phyloP scores from a whole-genome alignment of 1,140 invertebrate genomes.

The Oryzaephilus surinamensis region DNA sequence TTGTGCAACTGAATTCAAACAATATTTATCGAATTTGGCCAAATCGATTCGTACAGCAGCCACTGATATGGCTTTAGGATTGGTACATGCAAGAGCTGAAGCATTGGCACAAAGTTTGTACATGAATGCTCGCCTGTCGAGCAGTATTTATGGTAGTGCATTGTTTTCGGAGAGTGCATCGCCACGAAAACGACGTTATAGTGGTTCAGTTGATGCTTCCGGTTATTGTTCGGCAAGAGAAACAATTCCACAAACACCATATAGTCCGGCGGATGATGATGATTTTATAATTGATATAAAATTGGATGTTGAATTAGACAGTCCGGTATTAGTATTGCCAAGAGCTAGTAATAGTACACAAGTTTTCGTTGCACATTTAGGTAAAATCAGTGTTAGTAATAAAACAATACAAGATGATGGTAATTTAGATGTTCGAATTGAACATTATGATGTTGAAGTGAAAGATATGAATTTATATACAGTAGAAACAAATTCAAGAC shows the following conservation, averaged over 20 bases:
- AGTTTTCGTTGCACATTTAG: slow-evolving; percentile 87
- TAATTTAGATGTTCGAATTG: slow-evolving; percentile 27
- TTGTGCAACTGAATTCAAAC: slow-evolving; percentile 64
- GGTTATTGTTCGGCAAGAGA: slow-evolving; percentile 28
- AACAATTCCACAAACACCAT: slow-evolving; percentile 35
- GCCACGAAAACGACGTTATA: slow-evolving; percentile 31
- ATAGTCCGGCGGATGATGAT: slow-evolving; percentile 34
- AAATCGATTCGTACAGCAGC: slow-evolving; percentile 79
- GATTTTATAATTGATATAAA: slow-evolving; percentile 36
- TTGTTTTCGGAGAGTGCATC: slow-evolving; percentile 29
- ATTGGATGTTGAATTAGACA: slow-evolving; percentile 70
- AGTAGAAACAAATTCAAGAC: slow-evolving; percentile 43
- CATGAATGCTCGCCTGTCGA: slow-evolving; percentile 43
- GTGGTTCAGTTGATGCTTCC: slow-evolving; percentile 32
- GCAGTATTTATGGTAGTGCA: slow-evolving; percentile 32
- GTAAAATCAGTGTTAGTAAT: slow-evolving; percentile 67
- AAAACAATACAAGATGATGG: slow-evolving; percentile 16
- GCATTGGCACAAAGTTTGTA: slow-evolving; percentile 42
- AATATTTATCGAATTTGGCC: slow-evolving; percentile 60
- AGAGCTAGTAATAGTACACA: slow-evolving; percentile 60
- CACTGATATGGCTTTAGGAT: slow-evolving; percentile 84
- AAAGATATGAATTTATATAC: slow-evolving; percentile 84
- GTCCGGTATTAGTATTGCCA: slow-evolving; percentile 82
- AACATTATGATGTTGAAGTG: slow-evolving; percentile 54
- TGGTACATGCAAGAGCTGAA: slow-evolving; percentile 60